phyloP scores from a whole-genome alignment of 2,888 invertebrate species.

The Bellardia bayeri region DNA sequence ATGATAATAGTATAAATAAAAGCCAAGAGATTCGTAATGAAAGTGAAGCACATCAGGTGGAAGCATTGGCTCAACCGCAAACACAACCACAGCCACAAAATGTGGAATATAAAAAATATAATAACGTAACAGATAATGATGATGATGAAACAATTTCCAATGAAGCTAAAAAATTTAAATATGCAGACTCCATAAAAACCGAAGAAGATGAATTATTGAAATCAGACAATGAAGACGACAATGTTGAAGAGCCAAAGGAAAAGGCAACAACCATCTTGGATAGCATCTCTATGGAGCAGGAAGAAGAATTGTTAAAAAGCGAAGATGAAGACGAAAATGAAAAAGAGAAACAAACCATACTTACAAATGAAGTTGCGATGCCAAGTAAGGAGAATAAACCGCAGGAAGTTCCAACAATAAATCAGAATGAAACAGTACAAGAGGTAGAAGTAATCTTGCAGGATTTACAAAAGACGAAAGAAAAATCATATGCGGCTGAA shows the following conservation, averaged over 20 bases:
- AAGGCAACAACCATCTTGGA: neutral
- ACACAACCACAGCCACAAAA: conserved; percentile 50
- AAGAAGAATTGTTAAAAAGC: conserved; percentile 73
- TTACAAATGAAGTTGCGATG: neutral
- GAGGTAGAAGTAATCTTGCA: neutral
- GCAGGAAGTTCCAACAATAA: conserved; percentile 59
- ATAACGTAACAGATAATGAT: conserved; percentile 17
- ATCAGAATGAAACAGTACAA: conserved; percentile 34
- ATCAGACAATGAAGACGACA: conserved; percentile 60
- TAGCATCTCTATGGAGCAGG: conserved; percentile 68
- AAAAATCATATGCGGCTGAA: neutral
- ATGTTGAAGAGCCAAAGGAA: neutral
- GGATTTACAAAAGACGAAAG: neutral
- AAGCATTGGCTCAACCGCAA: conserved; percentile 12
- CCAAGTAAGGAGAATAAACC: neutral
- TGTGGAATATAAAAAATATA: conserved; percentile 5
- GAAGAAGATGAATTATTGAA: conserved; percentile 73
- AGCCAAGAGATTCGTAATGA: conserved; percentile 16
- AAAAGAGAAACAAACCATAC: neutral
- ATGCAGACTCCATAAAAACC: neutral
- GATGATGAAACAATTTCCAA: conserved; percentile 37
- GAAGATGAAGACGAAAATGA: conserved; percentile 61
- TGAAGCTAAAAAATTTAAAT: conserved; percentile 28
- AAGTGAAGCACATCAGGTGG: conserved; percentile 46
- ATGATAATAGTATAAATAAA: neutral